A percentile compares a stretch with the other conserved stretches of the same genome.
Evolutionary conservation across 1,140 invertebrate genomes (phyloP).

Genomic region (Oryzaephilus surinamensis): DNA sequence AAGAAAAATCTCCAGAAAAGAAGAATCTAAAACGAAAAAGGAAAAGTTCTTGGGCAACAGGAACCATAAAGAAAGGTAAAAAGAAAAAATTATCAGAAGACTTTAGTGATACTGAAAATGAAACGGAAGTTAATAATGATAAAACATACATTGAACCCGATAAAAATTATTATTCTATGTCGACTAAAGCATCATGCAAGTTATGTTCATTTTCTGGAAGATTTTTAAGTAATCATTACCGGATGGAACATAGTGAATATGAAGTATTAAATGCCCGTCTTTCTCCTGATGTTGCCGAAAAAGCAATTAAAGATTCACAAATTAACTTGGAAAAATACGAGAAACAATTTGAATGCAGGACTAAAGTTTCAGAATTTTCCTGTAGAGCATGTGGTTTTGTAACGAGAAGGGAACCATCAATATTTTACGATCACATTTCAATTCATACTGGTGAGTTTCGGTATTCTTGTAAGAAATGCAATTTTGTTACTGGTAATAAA

Average conservation of each 20-base stretch:
- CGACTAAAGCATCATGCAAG: constrained; percentile 40
- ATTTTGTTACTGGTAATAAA: constrained; percentile 36
- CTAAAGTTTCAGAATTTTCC: constrained; percentile 14
- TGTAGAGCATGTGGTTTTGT: constrained; percentile 25
- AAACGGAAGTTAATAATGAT: constrained; percentile 6
- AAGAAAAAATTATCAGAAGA: constrained; percentile 8
- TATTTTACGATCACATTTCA: constrained; percentile 48
- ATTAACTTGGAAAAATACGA: constrained; percentile 16
- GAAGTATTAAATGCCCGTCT: constrained; percentile 56
- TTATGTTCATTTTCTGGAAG: constrained; percentile 48
- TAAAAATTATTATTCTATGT: constrained; percentile 25
- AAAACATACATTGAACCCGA: constrained; percentile 20
- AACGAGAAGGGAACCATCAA: constrained; percentile 13
- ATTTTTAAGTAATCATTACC: constrained; percentile 56
- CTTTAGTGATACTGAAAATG: background rate
- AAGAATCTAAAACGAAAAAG: constrained; percentile 12
- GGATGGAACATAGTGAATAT: constrained; percentile 45
- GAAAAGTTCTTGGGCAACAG: constrained; percentile 13
- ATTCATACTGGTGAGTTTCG: constrained; percentile 63
- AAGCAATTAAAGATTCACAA: constrained; percentile 35
- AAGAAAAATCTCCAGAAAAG: constrained; percentile 3
- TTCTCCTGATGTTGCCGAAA: constrained; percentile 38
- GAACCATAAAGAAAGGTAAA: constrained; percentile 13
- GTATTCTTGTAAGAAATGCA: constrained; percentile 47
- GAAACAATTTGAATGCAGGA: background rate